Percentiles rank a stretch among this genome's conserved stretches.
phyloP scores from a whole-genome alignment of 2,797 vertebrate species.

The Phrynocephalus guinanensis region DNA sequence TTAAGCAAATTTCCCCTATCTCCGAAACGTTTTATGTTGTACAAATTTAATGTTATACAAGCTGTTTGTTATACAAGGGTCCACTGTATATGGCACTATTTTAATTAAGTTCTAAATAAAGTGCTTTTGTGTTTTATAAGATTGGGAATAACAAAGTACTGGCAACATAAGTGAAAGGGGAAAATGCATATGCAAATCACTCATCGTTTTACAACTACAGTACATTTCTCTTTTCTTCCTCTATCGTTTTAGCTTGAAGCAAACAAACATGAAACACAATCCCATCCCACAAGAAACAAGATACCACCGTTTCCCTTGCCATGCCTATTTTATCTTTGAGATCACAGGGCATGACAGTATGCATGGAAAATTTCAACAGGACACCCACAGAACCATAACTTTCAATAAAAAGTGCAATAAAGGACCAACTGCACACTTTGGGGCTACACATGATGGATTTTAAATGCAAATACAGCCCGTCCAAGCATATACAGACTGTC shows the following conservation, averaged over 20 bases:
- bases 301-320: not conserved
- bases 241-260: slow-evolving; percentile 11
- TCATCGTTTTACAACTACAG: not conserved
- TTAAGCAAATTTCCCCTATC: no score
- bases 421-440: not conserved
- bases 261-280: not conserved
- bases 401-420: not conserved
- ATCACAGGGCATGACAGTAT: not conserved
- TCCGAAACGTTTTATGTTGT: no score
- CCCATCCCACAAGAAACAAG: not conserved
- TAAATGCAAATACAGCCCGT: not conserved
- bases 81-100: not conserved
- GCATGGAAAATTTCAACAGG: not conserved
- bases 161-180: not conserved
- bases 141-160: not conserved
- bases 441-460: not conserved
- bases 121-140: not conserved
- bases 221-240: not conserved
- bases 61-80: no score
- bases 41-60: no score
- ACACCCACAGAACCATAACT: no score
- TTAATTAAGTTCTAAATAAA: slow-evolving; percentile 34
- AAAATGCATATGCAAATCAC: not conserved
- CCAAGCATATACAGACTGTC: not conserved
- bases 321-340: not conserved